Conservation (phyloP, 2,797 vertebrate species). For the Lutjanus campechanus region DNA sequence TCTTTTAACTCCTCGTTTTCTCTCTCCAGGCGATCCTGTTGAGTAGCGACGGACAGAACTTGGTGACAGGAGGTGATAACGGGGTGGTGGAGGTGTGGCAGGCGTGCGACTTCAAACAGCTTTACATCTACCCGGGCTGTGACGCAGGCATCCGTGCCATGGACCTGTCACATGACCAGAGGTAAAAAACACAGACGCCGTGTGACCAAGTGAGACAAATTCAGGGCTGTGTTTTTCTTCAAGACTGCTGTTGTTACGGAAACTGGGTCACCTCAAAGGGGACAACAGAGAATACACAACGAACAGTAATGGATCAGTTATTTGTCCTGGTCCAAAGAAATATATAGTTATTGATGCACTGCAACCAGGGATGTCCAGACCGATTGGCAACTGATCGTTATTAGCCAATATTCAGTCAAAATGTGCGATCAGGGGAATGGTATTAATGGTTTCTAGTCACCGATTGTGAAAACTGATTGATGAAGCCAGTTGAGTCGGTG, state of each 20-base stretch:
- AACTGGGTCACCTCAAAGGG: conserved; percentile 5
- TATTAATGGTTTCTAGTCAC: too few relatives aligned
- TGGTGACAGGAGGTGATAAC: conserved; percentile 98
- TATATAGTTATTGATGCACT: neutral
- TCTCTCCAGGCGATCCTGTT: conserved; percentile 92
- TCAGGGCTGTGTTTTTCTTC: neutral
- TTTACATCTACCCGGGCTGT: conserved; percentile 98
- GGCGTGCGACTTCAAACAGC: conserved; percentile 99
- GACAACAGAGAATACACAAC: neutral
- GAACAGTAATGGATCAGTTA: neutral
- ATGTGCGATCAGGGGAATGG: too few relatives aligned
- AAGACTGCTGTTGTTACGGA: neutral
- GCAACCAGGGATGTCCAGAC: neutral
- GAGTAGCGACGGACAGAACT: conserved; percentile 98
- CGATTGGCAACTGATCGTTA: too few relatives aligned
- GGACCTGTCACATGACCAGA: conserved; percentile 99
- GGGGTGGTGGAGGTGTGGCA: conserved; percentile 99
- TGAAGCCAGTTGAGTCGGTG: too few relatives aligned
- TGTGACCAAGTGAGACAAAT: neutral
- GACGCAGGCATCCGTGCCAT: conserved; percentile 98
- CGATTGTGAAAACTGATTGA: too few relatives aligned
- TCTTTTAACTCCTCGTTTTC: neutral
- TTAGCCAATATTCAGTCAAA: too few relatives aligned
- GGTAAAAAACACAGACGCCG: conserved; percentile 81
- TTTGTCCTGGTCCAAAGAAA: neutral